Evolutionary conservation across 2,888 invertebrate genomes (phyloP).

Genomic region (Leucoma salicis): DNA sequence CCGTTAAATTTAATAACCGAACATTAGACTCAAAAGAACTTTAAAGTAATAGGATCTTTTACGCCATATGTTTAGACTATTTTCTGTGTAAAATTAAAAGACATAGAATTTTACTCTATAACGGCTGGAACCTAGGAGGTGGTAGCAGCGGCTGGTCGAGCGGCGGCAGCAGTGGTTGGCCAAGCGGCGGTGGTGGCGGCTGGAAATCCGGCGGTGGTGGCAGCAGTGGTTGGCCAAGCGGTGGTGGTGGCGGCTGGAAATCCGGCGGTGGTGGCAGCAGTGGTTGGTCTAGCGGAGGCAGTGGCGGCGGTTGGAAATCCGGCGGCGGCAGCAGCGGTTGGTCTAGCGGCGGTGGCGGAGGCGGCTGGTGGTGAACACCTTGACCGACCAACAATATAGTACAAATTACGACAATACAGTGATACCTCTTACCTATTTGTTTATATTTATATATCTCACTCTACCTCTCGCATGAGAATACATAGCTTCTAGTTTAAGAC

Average conservation of each 20-base stretch:
- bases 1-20: no score
- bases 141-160: conserved; percentile 25
- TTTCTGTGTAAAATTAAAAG: no score
- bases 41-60: no score
- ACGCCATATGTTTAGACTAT: no score
- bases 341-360: conserved; percentile 22
- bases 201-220: conserved; percentile 47
- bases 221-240: conserved; percentile 30
- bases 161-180: conserved; percentile 38
- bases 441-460: no score
- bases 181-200: conserved; percentile 41
- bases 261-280: conserved; percentile 33
- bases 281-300: conserved; percentile 27
- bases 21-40: no score
- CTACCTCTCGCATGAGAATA: no score
- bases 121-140: conserved; percentile 38
- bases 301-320: conserved; percentile 23
- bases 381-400: conserved; percentile 30
- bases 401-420: conserved; percentile 56
- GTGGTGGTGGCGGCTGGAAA: conserved; percentile 30
- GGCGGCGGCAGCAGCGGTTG: conserved; percentile 32
- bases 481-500: no score
- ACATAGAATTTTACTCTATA: no score
- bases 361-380: conserved; percentile 65
- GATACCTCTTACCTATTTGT: conserved; percentile 48